Conservation (phyloP, 2,797 vertebrate species). For the Phoxinus dragarum region DNA sequence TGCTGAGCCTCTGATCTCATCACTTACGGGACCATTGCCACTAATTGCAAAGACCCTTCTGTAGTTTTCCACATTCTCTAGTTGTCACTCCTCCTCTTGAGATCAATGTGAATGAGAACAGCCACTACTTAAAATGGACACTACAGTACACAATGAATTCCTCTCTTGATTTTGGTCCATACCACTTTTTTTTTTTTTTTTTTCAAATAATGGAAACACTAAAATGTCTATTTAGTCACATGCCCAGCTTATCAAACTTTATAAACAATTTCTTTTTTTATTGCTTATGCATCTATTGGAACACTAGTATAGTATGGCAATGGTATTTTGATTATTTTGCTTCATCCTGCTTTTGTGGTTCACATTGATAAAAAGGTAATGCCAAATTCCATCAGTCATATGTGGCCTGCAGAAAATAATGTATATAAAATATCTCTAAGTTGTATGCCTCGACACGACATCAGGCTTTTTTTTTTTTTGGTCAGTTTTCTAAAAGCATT, state of each 20-base stretch:
- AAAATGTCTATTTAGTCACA: slow-evolving; percentile 21
- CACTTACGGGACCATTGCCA: slow-evolving; percentile 67
- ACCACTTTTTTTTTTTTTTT: slow-evolving; percentile 4
- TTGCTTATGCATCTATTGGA: slow-evolving; percentile 48
- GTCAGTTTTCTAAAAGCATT: slow-evolving; percentile 13
- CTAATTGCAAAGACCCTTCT: slow-evolving; percentile 61
- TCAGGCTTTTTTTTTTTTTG: slow-evolving; percentile 10
- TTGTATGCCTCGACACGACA: slow-evolving; percentile 11
- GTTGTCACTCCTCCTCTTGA: slow-evolving; percentile 31
- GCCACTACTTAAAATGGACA: slow-evolving; percentile 50
- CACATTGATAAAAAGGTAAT: slow-evolving; percentile 39
- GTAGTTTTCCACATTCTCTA: slow-evolving; percentile 44
- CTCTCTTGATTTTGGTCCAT: slow-evolving; percentile 34
- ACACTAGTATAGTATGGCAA: slow-evolving; percentile 31
- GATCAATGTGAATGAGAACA: slow-evolving; percentile 48
- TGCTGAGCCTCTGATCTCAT: slow-evolving; percentile 72
- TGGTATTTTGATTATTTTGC: slow-evolving; percentile 21
- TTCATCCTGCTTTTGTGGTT: slow-evolving; percentile 41
- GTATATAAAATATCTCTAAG: slow-evolving; percentile 41
- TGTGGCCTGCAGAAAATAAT: slow-evolving; percentile 35
- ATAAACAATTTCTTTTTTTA: background rate
- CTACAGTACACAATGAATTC: slow-evolving; percentile 43
- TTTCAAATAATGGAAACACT: slow-evolving; percentile 28
- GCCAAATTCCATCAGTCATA: slow-evolving; percentile 50
- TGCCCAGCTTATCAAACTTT: slow-evolving; percentile 12